Evolutionary conservation across 1,140 invertebrate species (phyloP).

Genomic region (Eurosta solidaginis): DNA sequence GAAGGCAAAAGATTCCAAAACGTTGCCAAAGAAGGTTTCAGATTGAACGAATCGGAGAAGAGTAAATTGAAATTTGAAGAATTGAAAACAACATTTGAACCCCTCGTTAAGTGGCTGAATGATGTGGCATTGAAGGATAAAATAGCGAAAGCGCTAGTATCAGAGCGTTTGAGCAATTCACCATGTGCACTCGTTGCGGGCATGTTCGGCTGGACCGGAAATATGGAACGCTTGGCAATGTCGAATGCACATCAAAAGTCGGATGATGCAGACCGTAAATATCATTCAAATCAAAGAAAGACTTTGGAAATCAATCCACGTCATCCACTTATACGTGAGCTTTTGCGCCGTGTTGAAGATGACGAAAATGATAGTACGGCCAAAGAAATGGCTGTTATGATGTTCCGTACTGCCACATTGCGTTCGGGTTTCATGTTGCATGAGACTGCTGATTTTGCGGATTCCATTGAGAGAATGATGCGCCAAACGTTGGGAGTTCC

Average conservation of each 20-base stretch:
- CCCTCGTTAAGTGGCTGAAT: constrained; percentile 88
- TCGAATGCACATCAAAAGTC: constrained; percentile 97
- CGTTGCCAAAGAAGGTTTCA: constrained; percentile 97
- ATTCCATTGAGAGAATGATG: constrained; percentile 86
- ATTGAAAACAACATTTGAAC: constrained; percentile 83
- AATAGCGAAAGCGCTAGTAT: constrained; percentile 82
- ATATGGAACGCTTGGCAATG: constrained; percentile 96
- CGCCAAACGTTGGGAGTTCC: constrained; percentile 81
- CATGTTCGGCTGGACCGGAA: constrained; percentile 97
- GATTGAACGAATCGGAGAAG: constrained; percentile 81
- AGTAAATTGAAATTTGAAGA: constrained; percentile 83
- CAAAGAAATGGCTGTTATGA: constrained; percentile 85
- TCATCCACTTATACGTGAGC: constrained; percentile 93
- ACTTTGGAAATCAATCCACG: constrained; percentile 96
- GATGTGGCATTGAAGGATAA: constrained; percentile 85
- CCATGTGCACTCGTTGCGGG: constrained; percentile 96
- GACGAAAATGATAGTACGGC: constrained; percentile 81
- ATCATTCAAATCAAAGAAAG: constrained; percentile 97
- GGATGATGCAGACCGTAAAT: constrained; percentile 87
- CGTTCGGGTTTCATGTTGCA: constrained; percentile 85
- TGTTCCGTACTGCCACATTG: constrained; percentile 93
- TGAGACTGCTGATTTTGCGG: constrained; percentile 86
- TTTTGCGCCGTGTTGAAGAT: constrained; percentile 80
- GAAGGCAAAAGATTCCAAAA: constrained; percentile 99
- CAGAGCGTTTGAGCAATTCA: constrained; percentile 88